phyloP scores from a whole-genome alignment of 2,888 invertebrate genomes.

The Drosophila subsilvestris region DNA sequence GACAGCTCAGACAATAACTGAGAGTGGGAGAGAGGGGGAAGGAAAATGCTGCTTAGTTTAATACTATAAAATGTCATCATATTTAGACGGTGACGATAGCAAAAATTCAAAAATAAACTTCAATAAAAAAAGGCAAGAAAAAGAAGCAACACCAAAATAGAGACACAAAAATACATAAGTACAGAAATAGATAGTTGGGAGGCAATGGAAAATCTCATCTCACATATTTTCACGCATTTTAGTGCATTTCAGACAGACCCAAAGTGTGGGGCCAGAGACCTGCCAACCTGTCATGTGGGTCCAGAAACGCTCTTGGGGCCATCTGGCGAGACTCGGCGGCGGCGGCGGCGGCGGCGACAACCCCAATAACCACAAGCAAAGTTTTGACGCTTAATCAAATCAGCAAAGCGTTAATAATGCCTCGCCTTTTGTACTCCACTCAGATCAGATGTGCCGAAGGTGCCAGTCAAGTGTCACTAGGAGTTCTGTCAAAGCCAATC shows the following conservation, averaged over 20 bases:
- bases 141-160: neutral
- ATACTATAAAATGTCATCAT: constrained; percentile 76
- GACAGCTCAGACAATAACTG: constrained; percentile 32
- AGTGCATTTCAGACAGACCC: neutral
- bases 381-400: constrained; percentile 69
- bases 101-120: constrained; percentile 44
- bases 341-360: constrained; percentile 50
- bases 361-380: constrained; percentile 54
- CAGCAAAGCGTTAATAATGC: constrained; percentile 76
- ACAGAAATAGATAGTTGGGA: constrained; percentile 10
- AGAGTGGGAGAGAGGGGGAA: constrained; percentile 1
- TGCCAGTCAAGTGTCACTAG: constrained; percentile 63
- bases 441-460: constrained; percentile 42
- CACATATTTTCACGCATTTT: constrained; percentile 49
- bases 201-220: constrained; percentile 12
- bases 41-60: constrained; percentile 71
- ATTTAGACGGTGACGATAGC: constrained; percentile 65
- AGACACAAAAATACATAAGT: neutral
- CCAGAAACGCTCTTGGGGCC: neutral
- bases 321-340: constrained; percentile 51
- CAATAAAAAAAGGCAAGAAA: constrained; percentile 2
- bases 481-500: constrained; percentile 61
- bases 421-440: constrained; percentile 51
- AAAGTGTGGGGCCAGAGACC: neutral
- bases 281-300: neutral